Percentiles rank a stretch among this genome's conserved stretches.
These are phyloP conservation scores for Formica exsecta DNA, from an alignment of 1,140 invertebrate species.

Conservation along the genomic window DNA sequence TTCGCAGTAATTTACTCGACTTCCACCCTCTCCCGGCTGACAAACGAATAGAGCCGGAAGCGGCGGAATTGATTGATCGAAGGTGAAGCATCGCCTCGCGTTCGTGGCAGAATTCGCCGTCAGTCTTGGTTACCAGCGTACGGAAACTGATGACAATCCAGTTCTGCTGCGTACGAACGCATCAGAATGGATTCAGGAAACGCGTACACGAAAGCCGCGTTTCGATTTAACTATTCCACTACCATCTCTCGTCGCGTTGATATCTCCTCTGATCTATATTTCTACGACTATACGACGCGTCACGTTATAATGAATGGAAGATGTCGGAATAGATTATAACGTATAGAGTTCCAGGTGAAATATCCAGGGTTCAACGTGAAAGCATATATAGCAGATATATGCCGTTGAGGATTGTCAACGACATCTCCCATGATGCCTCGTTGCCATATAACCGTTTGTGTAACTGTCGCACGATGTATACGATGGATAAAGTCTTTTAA, in stretches of 20 bases:
- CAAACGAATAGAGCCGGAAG: conserved; percentile 59
- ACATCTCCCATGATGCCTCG: conserved; percentile 62
- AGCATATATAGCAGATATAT: conserved; percentile 58
- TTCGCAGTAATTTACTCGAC: conserved; percentile 72
- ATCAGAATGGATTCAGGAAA: conserved; percentile 52
- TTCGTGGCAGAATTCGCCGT: conserved; percentile 52
- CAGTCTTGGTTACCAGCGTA: conserved; percentile 62
- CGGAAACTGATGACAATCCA: conserved; percentile 56
- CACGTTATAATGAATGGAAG: conserved; percentile 72
- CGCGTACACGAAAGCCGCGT: conserved; percentile 10
- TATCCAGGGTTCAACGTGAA: conserved; percentile 61
- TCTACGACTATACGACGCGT: conserved; percentile 3
- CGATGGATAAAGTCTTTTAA: conserved; percentile 17
- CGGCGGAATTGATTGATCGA: conserved; percentile 71
- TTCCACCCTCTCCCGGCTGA: conserved; percentile 5
- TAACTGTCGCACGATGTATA: conserved; percentile 24
- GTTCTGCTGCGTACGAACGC: conserved; percentile 32
- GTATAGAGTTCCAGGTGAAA: conserved; percentile 67
- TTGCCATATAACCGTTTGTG: conserved; percentile 33
- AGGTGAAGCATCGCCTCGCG: conserved; percentile 50
- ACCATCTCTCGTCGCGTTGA: conserved; percentile 9
- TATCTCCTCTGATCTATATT: conserved; percentile 1
- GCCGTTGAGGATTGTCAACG: conserved; percentile 69
- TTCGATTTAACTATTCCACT: conserved; percentile 39
- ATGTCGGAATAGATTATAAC: conserved; percentile 69